Evolutionary conservation across 1,140 invertebrate species (phyloP).

Genomic region (Pteromalus puparum): DNA sequence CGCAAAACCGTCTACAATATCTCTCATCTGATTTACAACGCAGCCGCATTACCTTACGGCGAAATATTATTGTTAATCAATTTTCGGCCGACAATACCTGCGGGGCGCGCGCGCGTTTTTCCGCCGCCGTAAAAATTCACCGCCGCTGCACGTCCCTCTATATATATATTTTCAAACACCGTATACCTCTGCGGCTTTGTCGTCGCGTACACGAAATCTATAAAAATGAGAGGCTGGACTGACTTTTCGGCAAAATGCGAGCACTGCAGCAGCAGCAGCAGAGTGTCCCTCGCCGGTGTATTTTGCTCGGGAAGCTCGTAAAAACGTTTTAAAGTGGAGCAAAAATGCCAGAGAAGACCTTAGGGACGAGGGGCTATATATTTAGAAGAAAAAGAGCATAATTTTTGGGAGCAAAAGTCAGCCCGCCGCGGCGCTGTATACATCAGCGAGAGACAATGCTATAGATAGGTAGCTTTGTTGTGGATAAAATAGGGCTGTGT

Average conservation of each 20-base stretch:
- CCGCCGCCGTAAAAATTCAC: neutral
- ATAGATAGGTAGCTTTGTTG: no score
- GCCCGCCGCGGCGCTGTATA: no score
- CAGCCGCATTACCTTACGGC: constrained; percentile 18
- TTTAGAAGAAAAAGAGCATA: constrained; percentile 1
- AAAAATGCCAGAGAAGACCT: constrained; percentile 57
- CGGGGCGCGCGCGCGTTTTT: neutral
- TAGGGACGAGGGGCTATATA: neutral
- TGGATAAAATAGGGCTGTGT: no score
- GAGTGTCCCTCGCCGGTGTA: no score
- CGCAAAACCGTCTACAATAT: no score
- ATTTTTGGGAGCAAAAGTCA: neutral
- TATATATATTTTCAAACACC: neutral
- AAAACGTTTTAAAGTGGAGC: constrained; percentile 67
- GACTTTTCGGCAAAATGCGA: constrained; percentile 51
- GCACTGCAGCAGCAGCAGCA: no score
- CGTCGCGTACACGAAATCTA: neutral
- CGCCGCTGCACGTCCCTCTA: neutral
- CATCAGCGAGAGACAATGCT: neutral
- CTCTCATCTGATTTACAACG: constrained; percentile 21
- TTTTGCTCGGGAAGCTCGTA: constrained; percentile 53
- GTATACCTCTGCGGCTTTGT: neutral
- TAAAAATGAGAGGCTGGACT: neutral
- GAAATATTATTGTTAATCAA: constrained; percentile 49
- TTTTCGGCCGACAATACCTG: constrained; percentile 38